Conservation (phyloP, 2,113 vertebrate species). For the Pollachius pollachius region DNA sequence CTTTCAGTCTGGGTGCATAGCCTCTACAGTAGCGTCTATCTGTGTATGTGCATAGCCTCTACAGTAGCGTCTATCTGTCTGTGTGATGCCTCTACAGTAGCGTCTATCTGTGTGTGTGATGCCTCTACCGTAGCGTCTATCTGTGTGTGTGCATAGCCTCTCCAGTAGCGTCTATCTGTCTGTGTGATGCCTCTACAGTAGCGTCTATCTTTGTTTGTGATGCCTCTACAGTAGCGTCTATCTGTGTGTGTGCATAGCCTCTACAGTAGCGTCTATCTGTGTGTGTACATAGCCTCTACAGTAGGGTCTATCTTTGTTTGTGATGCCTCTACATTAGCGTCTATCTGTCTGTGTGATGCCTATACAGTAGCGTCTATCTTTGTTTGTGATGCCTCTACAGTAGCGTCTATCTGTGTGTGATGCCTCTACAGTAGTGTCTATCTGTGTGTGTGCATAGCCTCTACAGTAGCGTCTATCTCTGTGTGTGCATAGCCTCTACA, state of each 20-base stretch:
- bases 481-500: too few species aligned
- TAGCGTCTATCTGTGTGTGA: neutral
- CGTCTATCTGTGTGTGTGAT: neutral
- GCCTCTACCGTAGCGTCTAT: too few species aligned
- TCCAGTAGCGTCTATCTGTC: too few species aligned
- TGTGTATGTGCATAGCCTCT: neutral
- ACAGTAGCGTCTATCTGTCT: neutral
- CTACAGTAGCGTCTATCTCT: too few species aligned
- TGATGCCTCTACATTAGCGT: too few species aligned
- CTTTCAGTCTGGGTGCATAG: neutral
- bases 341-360: too few species aligned
- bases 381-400: too few species aligned
- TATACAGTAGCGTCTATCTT: conserved; percentile 20
- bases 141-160: neutral
- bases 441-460: neutral
- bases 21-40: too few species aligned
- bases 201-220: conserved; percentile 19
- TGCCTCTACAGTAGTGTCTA: too few species aligned
- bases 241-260: neutral
- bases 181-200: neutral
- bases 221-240: too few species aligned
- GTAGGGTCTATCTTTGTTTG: neutral
- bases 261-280: too few species aligned
- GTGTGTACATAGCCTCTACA: too few species aligned
- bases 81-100: neutral